phyloP scores from a whole-genome alignment of 2,888 invertebrate genomes.

The Papilio gigon region DNA sequence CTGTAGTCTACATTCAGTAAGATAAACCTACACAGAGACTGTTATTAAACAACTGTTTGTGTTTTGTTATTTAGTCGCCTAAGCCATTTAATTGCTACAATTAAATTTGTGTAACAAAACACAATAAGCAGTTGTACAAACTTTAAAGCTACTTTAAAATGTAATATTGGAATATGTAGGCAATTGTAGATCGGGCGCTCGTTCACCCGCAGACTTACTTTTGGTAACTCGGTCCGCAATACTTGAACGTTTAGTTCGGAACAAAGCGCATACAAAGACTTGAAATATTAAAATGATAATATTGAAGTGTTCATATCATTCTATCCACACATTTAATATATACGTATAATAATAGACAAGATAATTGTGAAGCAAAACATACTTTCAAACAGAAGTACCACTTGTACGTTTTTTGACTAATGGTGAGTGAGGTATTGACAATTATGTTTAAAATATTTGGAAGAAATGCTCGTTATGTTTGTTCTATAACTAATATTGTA shows the following conservation, averaged over 20 bases:
- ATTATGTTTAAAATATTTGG: too few species aligned
- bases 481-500: too few species aligned
- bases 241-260: neutral
- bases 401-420: too few species aligned
- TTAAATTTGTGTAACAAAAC: neutral
- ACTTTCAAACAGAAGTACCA: too few species aligned
- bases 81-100: neutral
- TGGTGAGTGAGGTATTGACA: too few species aligned
- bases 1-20: too few species aligned
- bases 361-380: too few species aligned
- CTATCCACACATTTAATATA: too few species aligned
- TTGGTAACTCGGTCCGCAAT: neutral
- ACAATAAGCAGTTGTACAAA: neutral
- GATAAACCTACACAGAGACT: neutral
- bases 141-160: constrained; percentile 14
- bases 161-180: constrained; percentile 23
- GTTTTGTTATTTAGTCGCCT: neutral
- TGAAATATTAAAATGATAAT: neutral
- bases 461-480: too few species aligned
- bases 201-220: neutral
- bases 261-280: neutral
- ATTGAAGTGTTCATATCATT: neutral
- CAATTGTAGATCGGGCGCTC: constrained; percentile 4
- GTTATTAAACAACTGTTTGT: neutral
- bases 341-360: too few species aligned